Evolutionary conservation across 1,140 invertebrate genomes (phyloP), one percentile per base, ranked within the genome.

Genomic region (Apis laboriosa): DNA sequence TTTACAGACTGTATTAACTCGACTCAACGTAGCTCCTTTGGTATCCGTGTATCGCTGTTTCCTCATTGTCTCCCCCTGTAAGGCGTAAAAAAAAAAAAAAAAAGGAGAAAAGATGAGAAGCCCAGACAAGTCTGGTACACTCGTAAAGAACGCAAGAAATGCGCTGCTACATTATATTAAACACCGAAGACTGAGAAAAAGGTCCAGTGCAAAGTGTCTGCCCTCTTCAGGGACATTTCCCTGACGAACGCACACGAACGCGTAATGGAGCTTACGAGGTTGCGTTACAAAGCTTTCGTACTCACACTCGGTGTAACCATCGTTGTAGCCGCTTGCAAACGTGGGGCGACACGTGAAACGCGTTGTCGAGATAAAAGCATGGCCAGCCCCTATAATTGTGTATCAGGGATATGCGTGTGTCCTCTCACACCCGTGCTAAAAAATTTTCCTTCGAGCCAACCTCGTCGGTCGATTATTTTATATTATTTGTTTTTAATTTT

Each of bases 341-440:
- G 72, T 43, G 55, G 43, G 77, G 28, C 61, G 55, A 19, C 58
- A 51, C 49, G 61, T 58, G 78, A 61, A 85, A 82, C 70, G 17
- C 74, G 61, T 77, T n/a, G 77, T 63, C 63, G 61, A 85, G 85
- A 83, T 86, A 83, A 86, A 85, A 86, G 85, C 71, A 61, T 34
- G 75, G 56, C 49, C 21, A 11, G 43, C 70, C 43, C 21, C 60
- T 61, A 49, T 66, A 58, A 51, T 73, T 58, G 8, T 34, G 17
- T 51, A 66, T 51, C 51, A 19, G 17, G 17, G 71, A 77, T 21
- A 28, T 55, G n/a, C 49, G 9, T 55, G 28, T 51, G 12, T 13
- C 1, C 12, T 12, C 58, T 7, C 53, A 8, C 9, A 15, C 1
- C 21, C 8, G 58, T 17, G 7, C 5, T 11, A 28, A 58, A 53